Percentiles rank a stretch among this genome's conserved stretches.
phyloP scores from a whole-genome alignment of 2,888 invertebrate species.

The Platycheirus albimanus region DNA sequence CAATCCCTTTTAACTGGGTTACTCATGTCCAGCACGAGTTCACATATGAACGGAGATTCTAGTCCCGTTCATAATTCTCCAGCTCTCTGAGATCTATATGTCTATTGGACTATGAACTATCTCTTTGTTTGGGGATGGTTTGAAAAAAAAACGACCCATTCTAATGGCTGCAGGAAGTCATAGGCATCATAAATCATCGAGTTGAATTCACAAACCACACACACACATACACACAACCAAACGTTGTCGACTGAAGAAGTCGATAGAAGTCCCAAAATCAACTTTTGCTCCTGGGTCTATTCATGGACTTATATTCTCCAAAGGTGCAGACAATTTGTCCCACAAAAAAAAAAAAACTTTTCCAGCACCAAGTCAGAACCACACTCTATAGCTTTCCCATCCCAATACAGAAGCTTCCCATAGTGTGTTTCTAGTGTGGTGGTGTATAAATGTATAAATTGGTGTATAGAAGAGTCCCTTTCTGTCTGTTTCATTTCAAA shows the following conservation, averaged over 20 bases:
- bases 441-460: neutral
- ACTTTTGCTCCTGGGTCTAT: slow-evolving; percentile 64
- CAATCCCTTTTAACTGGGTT: neutral
- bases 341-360: neutral
- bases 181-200: slow-evolving; percentile 63
- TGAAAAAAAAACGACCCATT: no score
- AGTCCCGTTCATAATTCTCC: slow-evolving; percentile 5
- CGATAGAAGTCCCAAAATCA: slow-evolving; percentile 60
- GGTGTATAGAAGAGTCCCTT: neutral
- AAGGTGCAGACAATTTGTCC: slow-evolving; percentile 4
- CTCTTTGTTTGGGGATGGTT: no score
- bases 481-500: slow-evolving; percentile 31
- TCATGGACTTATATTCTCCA: slow-evolving; percentile 45
- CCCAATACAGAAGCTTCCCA: neutral
- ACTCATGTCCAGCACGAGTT: neutral
- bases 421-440: neutral
- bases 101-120: no score
- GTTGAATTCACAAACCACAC: neutral
- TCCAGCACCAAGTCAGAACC: neutral
- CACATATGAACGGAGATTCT: slow-evolving; percentile 3
- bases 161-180: slow-evolving; percentile 40
- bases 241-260: neutral
- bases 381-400: no score
- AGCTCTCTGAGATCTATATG: no score
- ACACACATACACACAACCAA: neutral